Evolutionary conservation across 2,113 vertebrate genomes (phyloP).

Genomic region (Ursus arctos): DNA sequence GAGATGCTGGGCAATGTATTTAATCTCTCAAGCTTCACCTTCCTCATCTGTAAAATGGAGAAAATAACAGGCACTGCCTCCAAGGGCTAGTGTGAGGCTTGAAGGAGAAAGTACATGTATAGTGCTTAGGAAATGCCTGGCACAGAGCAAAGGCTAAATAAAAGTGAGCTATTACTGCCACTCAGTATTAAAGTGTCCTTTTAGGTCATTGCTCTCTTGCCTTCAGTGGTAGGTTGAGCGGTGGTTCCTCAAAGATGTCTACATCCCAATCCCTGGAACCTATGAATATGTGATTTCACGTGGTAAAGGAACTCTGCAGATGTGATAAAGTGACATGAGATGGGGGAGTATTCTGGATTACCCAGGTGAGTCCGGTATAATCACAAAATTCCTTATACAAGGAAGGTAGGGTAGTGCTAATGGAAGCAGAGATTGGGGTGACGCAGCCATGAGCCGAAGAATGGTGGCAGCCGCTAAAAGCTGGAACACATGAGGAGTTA

Average conservation of each 20-base stretch:
- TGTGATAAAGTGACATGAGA: neutral
- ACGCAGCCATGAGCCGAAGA: neutral
- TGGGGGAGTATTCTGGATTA: neutral
- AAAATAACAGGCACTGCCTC: neutral
- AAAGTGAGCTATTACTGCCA: neutral
- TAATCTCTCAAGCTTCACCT: neutral
- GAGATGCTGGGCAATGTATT: neutral
- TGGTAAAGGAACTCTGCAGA: neutral
- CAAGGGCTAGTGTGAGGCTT: neutral
- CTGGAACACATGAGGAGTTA: neutral
- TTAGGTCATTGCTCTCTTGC: neutral
- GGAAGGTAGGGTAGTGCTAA: neutral
- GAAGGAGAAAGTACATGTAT: neutral
- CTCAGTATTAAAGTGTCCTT: neutral
- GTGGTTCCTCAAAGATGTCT: neutral
- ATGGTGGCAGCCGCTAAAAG: neutral
- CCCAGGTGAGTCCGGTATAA: neutral
- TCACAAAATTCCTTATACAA: neutral
- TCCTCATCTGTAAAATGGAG: neutral
- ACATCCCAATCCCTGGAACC: neutral
- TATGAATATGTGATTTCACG: neutral
- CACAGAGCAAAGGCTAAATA: neutral
- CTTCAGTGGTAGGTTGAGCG: neutral
- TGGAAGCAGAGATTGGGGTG: neutral
- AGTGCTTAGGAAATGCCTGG: neutral